Percentiles rank a stretch among this genome's conserved stretches.
Conservation (phyloP, 2,113 vertebrate genomes). For the Toxostoma redivivum region DNA sequence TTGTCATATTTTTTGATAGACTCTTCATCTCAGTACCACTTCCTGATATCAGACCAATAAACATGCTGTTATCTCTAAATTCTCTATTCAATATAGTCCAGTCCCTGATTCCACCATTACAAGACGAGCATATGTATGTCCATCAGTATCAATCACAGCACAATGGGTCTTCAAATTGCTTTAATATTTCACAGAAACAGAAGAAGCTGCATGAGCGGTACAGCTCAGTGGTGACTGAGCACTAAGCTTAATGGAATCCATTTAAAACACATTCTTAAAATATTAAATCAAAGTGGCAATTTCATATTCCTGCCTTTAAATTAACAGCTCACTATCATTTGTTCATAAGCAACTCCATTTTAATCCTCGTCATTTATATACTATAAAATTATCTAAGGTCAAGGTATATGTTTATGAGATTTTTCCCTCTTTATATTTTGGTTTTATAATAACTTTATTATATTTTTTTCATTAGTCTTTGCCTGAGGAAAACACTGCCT, state of each 20-base stretch:
- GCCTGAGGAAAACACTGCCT: neutral
- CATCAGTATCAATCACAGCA: neutral
- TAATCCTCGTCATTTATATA: neutral
- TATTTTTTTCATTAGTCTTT: neutral
- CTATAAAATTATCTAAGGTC: neutral
- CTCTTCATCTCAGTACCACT: neutral
- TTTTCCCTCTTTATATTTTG: neutral
- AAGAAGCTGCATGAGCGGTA: neutral
- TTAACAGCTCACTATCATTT: neutral
- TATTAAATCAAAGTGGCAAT: neutral
- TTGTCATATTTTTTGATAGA: neutral
- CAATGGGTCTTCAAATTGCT: neutral
- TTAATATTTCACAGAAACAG: neutral
- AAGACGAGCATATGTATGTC: neutral
- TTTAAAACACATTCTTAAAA: neutral
- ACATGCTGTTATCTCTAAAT: neutral
- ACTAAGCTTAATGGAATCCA: neutral
- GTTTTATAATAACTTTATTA: neutral
- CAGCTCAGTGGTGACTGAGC: neutral
- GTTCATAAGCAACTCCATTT: neutral
- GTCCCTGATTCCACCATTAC: neutral
- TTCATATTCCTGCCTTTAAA: neutral
- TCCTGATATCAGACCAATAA: neutral
- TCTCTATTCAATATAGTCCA: neutral
- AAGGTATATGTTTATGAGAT: neutral